phyloP scores from a whole-genome alignment of 2,888 invertebrate species.

The Dolichomitus sp. region DNA sequence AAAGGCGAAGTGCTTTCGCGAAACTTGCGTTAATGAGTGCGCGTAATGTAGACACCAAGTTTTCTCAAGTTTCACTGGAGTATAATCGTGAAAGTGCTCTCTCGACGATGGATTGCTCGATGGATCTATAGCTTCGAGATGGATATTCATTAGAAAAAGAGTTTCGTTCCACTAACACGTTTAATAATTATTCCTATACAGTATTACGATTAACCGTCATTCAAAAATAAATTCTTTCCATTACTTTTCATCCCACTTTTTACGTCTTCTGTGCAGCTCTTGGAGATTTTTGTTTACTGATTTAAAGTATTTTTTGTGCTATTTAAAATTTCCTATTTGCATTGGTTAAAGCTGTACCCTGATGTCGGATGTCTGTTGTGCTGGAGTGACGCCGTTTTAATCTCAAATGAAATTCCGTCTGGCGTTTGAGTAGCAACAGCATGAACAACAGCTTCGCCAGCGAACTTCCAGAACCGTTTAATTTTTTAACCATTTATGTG shows the following conservation, averaged over 20 bases:
- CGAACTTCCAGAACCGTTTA: conserved; percentile 32
- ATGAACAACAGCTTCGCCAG: conserved; percentile 22
- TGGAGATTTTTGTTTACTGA: no score
- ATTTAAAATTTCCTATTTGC: not conserved
- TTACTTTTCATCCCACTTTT: not conserved
- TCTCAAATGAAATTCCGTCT: not conserved
- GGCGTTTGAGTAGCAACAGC: not conserved
- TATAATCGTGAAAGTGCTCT: conserved; percentile 59
- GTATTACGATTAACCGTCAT: not conserved
- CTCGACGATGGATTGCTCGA: conserved; percentile 47
- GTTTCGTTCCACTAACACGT: not conserved
- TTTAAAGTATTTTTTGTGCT: not conserved
- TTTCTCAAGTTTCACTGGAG: conserved; percentile 61
- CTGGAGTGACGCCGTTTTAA: conserved; percentile 21
- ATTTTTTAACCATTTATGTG: conserved; percentile 26
- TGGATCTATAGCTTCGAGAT: conserved; percentile 25
- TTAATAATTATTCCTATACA: conserved; percentile 25
- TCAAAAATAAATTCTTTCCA: not conserved
- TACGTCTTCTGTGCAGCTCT: not conserved
- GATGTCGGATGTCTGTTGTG: conserved; percentile 4
- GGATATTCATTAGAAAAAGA: conserved; percentile 34
- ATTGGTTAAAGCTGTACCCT: not conserved
- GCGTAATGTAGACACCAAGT: conserved; percentile 44
- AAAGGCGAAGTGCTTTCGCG: conserved; percentile 36
- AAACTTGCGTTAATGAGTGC: conserved; percentile 62